Conservation (phyloP, 2,888 invertebrate species). For the Drosophila melanosoma region DNA sequence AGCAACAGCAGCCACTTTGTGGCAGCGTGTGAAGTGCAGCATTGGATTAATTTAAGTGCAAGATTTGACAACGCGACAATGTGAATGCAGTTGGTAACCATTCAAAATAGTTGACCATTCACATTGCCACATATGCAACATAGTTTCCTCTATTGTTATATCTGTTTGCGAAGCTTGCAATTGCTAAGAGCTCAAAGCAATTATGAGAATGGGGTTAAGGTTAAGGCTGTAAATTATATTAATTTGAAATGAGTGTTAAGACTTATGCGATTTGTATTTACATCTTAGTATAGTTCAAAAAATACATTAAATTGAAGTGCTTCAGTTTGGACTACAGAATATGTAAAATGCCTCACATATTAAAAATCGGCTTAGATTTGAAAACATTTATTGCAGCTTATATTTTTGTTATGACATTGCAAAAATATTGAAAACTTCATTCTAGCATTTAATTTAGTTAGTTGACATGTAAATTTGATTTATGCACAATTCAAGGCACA, state of each 20-base stretch:
- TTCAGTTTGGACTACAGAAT: not conserved
- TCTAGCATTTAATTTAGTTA: constrained; percentile 17
- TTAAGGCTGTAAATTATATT: not conserved
- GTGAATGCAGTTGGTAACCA: constrained; percentile 10
- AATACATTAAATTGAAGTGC: not conserved
- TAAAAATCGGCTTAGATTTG: not conserved
- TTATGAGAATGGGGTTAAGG: constrained; percentile 5
- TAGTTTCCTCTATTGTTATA: not conserved
- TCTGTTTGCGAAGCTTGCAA: not conserved
- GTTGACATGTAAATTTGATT: constrained; percentile 68
- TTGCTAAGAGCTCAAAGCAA: not conserved
- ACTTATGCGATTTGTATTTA: not conserved
- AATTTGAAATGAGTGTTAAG: not conserved
- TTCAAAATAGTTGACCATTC: constrained; percentile 34
- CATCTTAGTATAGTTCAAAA: not conserved
- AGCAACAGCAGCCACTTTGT: constrained; percentile 42
- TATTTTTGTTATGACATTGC: not conserved
- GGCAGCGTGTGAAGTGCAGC: constrained; percentile 73
- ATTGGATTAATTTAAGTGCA: constrained; percentile 58
- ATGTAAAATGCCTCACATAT: not conserved
- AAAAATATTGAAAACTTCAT: not conserved
- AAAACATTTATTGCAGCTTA: not conserved
- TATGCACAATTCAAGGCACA: constrained; percentile 53
- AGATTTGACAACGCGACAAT: constrained; percentile 55
- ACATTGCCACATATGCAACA: constrained; percentile 6